Percentiles rank a stretch among this genome's conserved stretches.
Evolutionary conservation across 2,113 vertebrate species (phyloP).

Genomic region (Nestor notabilis): DNA sequence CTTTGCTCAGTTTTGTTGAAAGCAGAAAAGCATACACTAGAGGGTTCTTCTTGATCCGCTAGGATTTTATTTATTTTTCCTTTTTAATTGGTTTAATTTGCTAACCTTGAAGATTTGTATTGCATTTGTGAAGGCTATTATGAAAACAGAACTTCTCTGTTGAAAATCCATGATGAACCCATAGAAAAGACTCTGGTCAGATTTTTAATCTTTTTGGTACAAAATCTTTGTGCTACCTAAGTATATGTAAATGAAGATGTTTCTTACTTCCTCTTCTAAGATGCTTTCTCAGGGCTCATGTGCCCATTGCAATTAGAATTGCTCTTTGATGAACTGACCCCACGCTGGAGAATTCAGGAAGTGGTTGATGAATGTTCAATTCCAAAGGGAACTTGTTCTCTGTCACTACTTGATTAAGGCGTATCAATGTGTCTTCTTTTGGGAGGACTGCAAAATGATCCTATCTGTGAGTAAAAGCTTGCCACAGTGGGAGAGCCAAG

Average conservation of each 20-base stretch:
- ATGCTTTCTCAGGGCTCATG: not conserved
- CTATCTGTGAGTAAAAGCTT: not conserved
- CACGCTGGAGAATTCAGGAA: not conserved
- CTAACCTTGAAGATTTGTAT: not conserved
- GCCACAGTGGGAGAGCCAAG: not conserved
- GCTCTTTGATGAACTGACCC: not conserved
- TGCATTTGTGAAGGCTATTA: not conserved
- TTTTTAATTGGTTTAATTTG: not conserved
- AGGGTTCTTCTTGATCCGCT: not conserved
- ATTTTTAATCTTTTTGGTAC: not conserved
- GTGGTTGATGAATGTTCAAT: not conserved
- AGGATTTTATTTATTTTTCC: not conserved
- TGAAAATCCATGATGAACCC: not conserved
- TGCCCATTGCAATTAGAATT: not conserved
- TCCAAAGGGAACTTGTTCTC: not conserved
- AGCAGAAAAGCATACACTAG: not conserved
- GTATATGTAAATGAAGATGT: not conserved
- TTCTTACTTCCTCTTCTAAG: not conserved
- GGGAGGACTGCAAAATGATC: not conserved
- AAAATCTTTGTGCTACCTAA: not conserved
- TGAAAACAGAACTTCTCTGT: not conserved
- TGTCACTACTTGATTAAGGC: not conserved
- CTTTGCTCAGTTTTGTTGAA: not conserved
- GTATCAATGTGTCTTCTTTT: not conserved
- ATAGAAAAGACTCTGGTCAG: not conserved